phyloP scores from a whole-genome alignment of 1,140 invertebrate genomes.

The Drosophila paulistorum region DNA sequence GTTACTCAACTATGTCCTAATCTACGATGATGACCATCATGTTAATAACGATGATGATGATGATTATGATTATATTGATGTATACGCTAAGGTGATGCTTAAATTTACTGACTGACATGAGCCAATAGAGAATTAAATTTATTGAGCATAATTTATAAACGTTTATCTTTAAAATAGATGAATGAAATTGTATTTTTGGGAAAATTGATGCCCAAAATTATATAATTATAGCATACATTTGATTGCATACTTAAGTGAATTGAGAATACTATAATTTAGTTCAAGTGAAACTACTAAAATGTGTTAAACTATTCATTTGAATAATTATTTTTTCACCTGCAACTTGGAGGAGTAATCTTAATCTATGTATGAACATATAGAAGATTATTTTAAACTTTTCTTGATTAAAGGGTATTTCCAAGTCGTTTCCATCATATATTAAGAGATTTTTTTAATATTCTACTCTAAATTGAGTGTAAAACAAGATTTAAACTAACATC shows the following conservation, averaged over 20 bases:
- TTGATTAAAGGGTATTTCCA: neutral
- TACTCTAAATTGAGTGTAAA: slow-evolving; percentile 41
- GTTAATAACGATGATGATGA: slow-evolving; percentile 3
- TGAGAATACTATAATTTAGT: too few species aligned
- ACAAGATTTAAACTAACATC: slow-evolving; percentile 25
- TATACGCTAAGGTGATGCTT: slow-evolving; percentile 33
- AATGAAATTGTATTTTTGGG: neutral
- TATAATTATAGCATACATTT: too few species aligned
- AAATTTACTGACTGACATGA: slow-evolving; percentile 28
- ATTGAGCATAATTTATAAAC: slow-evolving; percentile 49
- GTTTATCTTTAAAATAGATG: slow-evolving; percentile 23
- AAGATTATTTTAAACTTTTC: too few species aligned
- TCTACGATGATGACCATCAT: slow-evolving; percentile 2
- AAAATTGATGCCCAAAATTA: slow-evolving; percentile 2
- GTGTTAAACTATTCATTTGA: too few species aligned
- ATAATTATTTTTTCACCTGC: too few species aligned
- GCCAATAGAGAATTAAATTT: slow-evolving; percentile 22
- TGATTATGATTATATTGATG: slow-evolving; percentile 29
- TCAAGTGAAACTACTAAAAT: too few species aligned
- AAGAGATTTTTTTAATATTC: slow-evolving; percentile 11
- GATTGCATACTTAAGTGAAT: neutral
- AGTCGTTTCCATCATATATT: neutral
- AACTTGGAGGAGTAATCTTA: too few species aligned
- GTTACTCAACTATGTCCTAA: slow-evolving; percentile 39
- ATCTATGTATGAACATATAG: too few species aligned